Percentiles rank a stretch among this genome's conserved stretches.
Evolutionary conservation across 1,140 invertebrate species (phyloP).

Genomic region (Drosophila prosaltans): DNA sequence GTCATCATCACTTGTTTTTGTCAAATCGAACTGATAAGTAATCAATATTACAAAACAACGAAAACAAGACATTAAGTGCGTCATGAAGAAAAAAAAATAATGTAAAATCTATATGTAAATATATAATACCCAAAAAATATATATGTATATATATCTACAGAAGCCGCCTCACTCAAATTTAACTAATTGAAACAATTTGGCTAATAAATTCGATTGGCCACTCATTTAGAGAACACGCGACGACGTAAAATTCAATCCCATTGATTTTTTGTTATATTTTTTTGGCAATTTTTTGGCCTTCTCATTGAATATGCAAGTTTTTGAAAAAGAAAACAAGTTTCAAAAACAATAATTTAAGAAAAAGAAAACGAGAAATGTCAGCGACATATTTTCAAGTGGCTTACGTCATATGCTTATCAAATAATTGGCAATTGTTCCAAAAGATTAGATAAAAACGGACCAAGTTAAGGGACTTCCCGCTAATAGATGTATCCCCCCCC

Average conservation of each 20-base stretch:
- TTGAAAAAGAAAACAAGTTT: constrained; percentile 29
- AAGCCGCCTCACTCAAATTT: constrained; percentile 24
- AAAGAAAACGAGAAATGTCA: constrained; percentile 26
- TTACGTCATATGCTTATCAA: constrained; percentile 35
- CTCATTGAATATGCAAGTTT: background rate
- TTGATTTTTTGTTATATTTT: background rate
- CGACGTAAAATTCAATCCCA: background rate
- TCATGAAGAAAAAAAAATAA: constrained; percentile 41
- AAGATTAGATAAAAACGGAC: constrained; percentile 12
- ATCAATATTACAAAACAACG: constrained; percentile 42
- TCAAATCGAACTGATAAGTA: constrained; percentile 38
- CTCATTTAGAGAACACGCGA: constrained; percentile 41
- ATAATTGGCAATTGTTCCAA: constrained; percentile 42
- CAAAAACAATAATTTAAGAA: constrained; percentile 22
- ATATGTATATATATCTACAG: background rate
- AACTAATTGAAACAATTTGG: constrained; percentile 35
- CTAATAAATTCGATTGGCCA: constrained; percentile 33
- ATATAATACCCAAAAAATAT: background rate
- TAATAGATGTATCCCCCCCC: too few relatives aligned
- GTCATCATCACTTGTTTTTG: constrained; percentile 31
- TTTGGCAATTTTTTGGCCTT: constrained; percentile 19
- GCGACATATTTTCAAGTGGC: constrained; percentile 6
- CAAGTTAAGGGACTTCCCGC: too few relatives aligned
- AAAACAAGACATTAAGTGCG: constrained; percentile 48
- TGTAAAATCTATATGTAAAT: constrained; percentile 13